Evolutionary conservation across 2,797 vertebrate species (phyloP).

Genomic region (Siniperca scherzeri): DNA sequence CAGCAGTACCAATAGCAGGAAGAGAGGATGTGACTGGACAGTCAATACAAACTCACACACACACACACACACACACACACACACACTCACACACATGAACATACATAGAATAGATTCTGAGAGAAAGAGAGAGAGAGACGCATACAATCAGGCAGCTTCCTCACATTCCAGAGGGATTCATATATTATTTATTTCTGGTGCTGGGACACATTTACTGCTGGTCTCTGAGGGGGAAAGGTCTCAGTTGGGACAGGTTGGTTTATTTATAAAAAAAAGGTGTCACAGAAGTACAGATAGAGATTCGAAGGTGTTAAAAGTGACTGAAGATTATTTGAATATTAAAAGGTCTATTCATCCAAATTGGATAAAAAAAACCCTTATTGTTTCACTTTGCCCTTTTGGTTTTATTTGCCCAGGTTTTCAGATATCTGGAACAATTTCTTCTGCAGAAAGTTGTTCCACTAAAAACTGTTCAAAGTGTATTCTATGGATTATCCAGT

Average conservation of each 20-base stretch:
- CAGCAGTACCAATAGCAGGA: slow-evolving; percentile 47
- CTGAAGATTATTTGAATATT: slow-evolving; percentile 3
- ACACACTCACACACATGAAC: slow-evolving; percentile 12
- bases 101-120: background rate
- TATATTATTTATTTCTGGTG: slow-evolving; percentile 68
- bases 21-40: slow-evolving; percentile 70
- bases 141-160: slow-evolving; percentile 43
- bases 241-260: slow-evolving; percentile 43
- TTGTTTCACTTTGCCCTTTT: background rate
- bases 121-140: background rate
- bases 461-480: background rate
- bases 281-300: background rate
- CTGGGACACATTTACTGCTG: slow-evolving; percentile 55
- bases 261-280: slow-evolving; percentile 25
- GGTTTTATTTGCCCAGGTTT: background rate
- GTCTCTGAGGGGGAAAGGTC: slow-evolving; percentile 51
- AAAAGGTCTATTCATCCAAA: background rate
- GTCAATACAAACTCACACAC: slow-evolving; percentile 40
- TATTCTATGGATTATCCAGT: too few species aligned
- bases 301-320: background rate
- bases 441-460: background rate
- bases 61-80: background rate
- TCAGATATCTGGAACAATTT: background rate
- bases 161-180: slow-evolving; percentile 59
- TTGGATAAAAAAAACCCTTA: background rate